Conservation (phyloP, 2,888 invertebrate genomes). For the Ectobius pallidus region DNA sequence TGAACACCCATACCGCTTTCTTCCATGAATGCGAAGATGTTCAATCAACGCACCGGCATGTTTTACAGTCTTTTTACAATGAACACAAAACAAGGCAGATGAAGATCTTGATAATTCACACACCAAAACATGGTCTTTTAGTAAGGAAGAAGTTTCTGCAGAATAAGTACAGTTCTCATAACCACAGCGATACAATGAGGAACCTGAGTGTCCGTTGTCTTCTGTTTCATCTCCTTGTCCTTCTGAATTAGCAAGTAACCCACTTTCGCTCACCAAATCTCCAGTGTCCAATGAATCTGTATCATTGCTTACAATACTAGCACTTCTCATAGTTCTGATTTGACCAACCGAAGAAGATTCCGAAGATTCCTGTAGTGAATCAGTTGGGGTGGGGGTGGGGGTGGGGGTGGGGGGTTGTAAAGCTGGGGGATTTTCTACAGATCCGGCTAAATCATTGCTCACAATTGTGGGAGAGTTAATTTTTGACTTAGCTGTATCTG, state of each 20-base stretch:
- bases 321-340: too few species aligned
- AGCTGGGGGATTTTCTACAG: too few species aligned
- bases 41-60: constrained; percentile 50
- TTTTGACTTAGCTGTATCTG: too few species aligned
- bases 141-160: constrained; percentile 50
- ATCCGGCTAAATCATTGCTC: not conserved
- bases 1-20: constrained; percentile 64
- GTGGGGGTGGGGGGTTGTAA: too few species aligned
- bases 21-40: constrained; percentile 66
- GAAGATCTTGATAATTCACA: constrained; percentile 51
- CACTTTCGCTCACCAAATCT: not conserved
- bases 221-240: constrained; percentile 52
- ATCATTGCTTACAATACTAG: too few species aligned
- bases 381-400: too few species aligned
- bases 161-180: constrained; percentile 54
- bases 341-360: too few species aligned
- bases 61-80: constrained; percentile 58
- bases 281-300: not conserved
- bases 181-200: constrained; percentile 61
- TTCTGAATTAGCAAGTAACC: too few species aligned
- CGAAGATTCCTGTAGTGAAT: too few species aligned
- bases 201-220: constrained; percentile 53
- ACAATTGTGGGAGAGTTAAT: too few species aligned
- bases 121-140: constrained; percentile 52
- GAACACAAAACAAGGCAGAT: constrained; percentile 57